Conservation (phyloP, 2,888 invertebrate species). For the Cephus runcator region DNA sequence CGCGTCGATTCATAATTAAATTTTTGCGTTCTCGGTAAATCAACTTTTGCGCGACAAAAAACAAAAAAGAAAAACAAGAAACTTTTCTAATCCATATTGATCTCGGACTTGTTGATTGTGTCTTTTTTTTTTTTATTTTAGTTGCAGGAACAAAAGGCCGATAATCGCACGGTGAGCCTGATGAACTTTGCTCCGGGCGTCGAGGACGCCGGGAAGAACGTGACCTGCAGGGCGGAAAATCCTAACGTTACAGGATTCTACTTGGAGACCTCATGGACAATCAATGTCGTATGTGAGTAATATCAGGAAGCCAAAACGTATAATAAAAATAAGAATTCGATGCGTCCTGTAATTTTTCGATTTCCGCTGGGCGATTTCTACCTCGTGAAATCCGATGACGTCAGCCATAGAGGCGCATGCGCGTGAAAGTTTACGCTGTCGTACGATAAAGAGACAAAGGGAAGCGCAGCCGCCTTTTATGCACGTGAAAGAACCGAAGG, state of each 20-base stretch:
- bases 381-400: neutral
- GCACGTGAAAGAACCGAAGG: neutral
- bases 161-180: constrained; percentile 86
- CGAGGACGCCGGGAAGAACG: constrained; percentile 89
- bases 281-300: constrained; percentile 91
- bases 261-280: constrained; percentile 86
- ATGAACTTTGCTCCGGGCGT: constrained; percentile 89
- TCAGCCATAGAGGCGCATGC: neutral
- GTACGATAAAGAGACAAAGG: neutral
- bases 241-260: constrained; percentile 86
- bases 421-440: neutral
- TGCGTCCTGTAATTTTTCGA: too few relatives aligned
- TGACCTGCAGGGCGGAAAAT: constrained; percentile 91
- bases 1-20: neutral
- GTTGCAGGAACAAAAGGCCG: constrained; percentile 80
- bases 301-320: neutral
- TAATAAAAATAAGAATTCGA: neutral
- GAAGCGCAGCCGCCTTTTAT: neutral
- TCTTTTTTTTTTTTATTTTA: constrained; percentile 10
- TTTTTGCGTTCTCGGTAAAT: neutral
- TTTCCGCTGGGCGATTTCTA: neutral
- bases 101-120: neutral
- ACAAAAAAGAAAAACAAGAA: neutral
- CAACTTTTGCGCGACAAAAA: neutral
- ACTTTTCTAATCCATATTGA: neutral